Conservation (phyloP, 2,797 vertebrate genomes). For the Pseudopleuronectes americanus region DNA sequence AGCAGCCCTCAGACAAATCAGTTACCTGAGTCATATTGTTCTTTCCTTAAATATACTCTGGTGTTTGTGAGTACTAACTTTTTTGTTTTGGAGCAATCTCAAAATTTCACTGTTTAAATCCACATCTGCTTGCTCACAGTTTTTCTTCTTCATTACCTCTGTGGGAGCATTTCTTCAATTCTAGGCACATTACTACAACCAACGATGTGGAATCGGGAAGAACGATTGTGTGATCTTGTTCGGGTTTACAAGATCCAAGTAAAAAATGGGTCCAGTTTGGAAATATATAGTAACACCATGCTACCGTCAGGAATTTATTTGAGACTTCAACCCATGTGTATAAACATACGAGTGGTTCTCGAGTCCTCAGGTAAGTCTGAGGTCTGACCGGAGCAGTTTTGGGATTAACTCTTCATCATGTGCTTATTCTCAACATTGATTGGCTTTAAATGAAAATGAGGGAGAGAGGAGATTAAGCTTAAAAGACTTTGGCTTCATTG, state of each 20-base stretch:
- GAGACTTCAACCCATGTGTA: slow-evolving; percentile 5
- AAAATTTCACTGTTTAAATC: too few species aligned
- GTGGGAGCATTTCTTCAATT: too few species aligned
- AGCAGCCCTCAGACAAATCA: too few species aligned
- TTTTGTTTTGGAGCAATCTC: too few species aligned
- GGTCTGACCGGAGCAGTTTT: slow-evolving; percentile 34
- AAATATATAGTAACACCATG: not conserved
- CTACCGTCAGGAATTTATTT: not conserved
- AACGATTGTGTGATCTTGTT: not conserved
- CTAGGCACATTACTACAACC: not conserved
- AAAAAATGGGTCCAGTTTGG: not conserved
- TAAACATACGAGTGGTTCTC: slow-evolving; percentile 4
- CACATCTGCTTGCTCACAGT: not conserved
- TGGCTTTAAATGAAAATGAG: slow-evolving; percentile 40
- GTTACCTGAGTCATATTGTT: too few species aligned
- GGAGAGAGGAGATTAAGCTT: slow-evolving; percentile 9
- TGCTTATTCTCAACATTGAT: slow-evolving; percentile 32
- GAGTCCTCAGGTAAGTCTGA: slow-evolving; percentile 15
- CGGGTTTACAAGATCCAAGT: not conserved
- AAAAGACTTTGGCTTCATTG: slow-evolving; percentile 33
- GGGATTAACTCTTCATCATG: slow-evolving; percentile 51
- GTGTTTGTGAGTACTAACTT: too few species aligned
- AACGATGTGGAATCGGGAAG: not conserved
- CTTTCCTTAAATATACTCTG: too few species aligned
- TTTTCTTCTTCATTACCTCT: not conserved